Evolutionary conservation across 2,888 invertebrate species (phyloP), one percentile per base, ranked within the genome.

Genomic region (Gryllus longicercus): DNA sequence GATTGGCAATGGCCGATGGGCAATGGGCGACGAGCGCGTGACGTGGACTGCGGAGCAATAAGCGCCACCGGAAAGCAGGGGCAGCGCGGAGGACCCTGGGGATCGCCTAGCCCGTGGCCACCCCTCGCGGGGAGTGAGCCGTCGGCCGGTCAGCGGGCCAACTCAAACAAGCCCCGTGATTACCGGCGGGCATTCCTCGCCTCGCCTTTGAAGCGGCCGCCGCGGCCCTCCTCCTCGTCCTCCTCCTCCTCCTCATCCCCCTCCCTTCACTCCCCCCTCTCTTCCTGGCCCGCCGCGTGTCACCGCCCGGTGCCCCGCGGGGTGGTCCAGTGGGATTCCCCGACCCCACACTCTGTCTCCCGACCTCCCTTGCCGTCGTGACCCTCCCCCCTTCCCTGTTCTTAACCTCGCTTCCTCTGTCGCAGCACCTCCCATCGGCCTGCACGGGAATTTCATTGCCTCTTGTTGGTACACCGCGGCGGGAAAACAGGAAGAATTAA

Each of bases 151-250:
- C 38, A 38, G 38, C 38, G 63, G 63, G 63, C 63, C 63, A 63
- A 63, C 63, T 63, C 63, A 63, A 63, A 63, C 63, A 63, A 63
- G 63, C 16, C 16, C 63, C 63, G 63, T 63, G 63, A 63, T 63
- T 63, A 63, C 63, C 63, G n/a, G 63, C 63, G 63, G 63, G 63
- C 63, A 63, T 63, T 63, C 63, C 63, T 63, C 16, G 16, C 63
- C n/a, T 63, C 16, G 63, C 16, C 63, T 63, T n/a, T n/a, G 63
- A 63, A 14, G 63, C 14, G n/a, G 4, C 63, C 63, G 63, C 63
- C 63, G 14, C 63, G 49, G 51, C 25, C 78, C 51, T 1, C 51
- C 78, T 12, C n/a, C 51, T 14, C 21, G 51, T 16, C 16, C 78
- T 50, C 78, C 51, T 23, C 25, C 50, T 77, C 77, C n/a, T 50